These are phyloP conservation scores for Siderastrea siderea DNA, from an alignment of 92 coral and sea anemone species.

Conservation along the genomic window DNA sequence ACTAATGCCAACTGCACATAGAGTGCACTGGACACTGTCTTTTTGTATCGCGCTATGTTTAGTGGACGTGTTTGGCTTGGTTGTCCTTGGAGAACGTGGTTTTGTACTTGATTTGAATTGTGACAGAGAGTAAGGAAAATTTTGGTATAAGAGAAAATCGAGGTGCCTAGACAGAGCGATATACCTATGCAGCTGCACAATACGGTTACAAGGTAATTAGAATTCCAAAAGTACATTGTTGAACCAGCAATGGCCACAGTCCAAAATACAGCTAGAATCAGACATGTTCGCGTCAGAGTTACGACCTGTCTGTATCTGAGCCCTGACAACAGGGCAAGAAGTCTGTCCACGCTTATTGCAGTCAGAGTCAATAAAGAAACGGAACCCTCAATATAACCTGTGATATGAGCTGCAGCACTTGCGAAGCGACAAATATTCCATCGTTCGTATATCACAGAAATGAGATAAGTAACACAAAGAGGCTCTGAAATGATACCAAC, in stretches of 20 bases:
- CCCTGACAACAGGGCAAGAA: slow-evolving; percentile 1
- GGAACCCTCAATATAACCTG: not conserved
- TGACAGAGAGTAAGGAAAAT: not conserved
- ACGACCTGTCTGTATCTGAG: slow-evolving; percentile 19
- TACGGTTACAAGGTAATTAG: too few relatives aligned
- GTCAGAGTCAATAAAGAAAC: slow-evolving; percentile 24
- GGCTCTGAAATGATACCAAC: too few relatives aligned
- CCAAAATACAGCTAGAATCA: not conserved
- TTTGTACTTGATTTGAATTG: too few relatives aligned
- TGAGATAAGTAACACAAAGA: not conserved
- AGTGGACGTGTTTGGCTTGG: not conserved
- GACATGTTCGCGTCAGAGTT: not conserved
- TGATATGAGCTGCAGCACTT: not conserved
- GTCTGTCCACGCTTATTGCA: slow-evolving; percentile 36
- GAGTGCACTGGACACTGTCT: not conserved
- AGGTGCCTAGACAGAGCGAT: too few relatives aligned
- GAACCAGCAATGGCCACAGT: not conserved
- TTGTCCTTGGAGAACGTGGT: not conserved
- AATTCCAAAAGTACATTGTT: not conserved
- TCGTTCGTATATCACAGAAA: not conserved
- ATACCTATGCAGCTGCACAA: too few relatives aligned
- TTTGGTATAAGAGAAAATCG: not conserved
- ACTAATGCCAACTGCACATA: not conserved
- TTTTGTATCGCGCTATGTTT: not conserved
- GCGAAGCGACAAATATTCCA: not conserved